Evolutionary conservation across 2,113 vertebrate species (phyloP).

Genomic region (Gopherus evgoodei): DNA sequence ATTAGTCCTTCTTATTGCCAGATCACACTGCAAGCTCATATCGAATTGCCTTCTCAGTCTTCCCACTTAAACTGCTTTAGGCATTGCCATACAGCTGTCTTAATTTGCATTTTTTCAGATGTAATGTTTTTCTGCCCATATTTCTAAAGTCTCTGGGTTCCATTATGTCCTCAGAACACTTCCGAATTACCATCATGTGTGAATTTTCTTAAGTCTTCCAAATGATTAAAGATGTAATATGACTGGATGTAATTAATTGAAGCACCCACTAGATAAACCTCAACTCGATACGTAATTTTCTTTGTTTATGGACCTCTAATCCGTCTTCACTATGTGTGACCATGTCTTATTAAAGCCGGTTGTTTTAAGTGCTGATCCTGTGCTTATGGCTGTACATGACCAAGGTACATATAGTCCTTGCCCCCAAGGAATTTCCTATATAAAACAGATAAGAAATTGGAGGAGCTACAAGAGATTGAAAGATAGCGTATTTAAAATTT

Average conservation of each 20-base stretch:
- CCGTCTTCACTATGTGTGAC: not conserved
- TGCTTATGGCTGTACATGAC: not conserved
- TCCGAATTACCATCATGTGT: not conserved
- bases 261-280: not conserved
- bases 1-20: not conserved
- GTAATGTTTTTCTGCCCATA: not conserved
- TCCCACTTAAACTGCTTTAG: not conserved
- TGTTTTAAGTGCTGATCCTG: not conserved
- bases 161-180: not conserved
- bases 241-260: not conserved
- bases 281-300: not conserved
- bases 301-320: not conserved
- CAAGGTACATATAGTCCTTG: not conserved
- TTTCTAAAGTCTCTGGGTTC: not conserved
- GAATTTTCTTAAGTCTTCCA: not conserved
- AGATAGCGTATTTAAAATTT: not conserved
- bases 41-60: not conserved
- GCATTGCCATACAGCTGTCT: not conserved
- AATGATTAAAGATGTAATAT: not conserved
- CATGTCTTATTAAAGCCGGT: not conserved
- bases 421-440: not conserved
- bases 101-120: not conserved
- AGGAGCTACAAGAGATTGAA: not conserved
- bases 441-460: not conserved
- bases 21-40: not conserved